Conservation (phyloP, 2,797 vertebrate species). For the Tragopan temminckii region DNA sequence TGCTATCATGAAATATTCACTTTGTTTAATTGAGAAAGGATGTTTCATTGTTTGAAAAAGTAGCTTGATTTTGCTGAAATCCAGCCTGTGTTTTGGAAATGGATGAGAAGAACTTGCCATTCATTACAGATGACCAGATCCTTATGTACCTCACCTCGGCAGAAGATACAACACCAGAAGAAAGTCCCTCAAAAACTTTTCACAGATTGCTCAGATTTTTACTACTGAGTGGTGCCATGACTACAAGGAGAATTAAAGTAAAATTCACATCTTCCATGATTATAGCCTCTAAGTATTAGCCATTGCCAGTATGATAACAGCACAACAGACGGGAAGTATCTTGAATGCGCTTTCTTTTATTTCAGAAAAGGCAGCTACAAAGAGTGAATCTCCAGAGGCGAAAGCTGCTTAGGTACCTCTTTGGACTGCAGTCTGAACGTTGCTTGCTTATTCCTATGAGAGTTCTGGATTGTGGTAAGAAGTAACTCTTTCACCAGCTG, state of each 20-base stretch:
- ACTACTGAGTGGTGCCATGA: background rate
- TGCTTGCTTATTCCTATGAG: background rate
- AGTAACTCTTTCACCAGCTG: background rate
- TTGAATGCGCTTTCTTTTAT: background rate
- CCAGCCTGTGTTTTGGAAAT: background rate
- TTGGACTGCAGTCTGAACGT: background rate
- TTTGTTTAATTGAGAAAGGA: slow-evolving; percentile 3
- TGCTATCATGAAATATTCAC: background rate
- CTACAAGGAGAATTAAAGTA: background rate
- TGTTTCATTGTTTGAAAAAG: background rate
- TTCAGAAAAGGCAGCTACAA: background rate
- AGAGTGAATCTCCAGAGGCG: background rate
- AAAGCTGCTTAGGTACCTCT: background rate
- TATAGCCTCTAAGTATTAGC: background rate
- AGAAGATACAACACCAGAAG: background rate
- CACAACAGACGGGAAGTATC: background rate
- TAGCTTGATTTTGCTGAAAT: background rate
- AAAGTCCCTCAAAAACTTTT: background rate
- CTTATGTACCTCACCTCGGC: background rate
- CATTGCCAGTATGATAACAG: background rate
- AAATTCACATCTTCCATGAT: background rate
- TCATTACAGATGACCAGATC: background rate
- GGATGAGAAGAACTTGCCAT: background rate
- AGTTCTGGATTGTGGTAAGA: background rate
- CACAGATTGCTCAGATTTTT: background rate